Evolutionary conservation across 1,140 invertebrate genomes (phyloP).

Genomic region (Mercenaria mercenaria): DNA sequence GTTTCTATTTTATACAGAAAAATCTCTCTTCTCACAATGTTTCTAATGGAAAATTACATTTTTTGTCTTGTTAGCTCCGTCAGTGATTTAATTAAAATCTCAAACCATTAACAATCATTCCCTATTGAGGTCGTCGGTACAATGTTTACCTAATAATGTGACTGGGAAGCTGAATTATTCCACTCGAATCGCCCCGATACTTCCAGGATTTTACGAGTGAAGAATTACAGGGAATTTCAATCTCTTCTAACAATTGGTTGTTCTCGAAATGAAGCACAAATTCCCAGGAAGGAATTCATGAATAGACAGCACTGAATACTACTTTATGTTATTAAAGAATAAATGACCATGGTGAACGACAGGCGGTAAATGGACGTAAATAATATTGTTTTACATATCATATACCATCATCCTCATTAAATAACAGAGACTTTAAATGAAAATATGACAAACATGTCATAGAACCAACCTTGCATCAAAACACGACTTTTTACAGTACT

Average conservation of each 20-base stretch:
- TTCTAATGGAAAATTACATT: constrained; percentile 21
- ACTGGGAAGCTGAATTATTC: constrained; percentile 48
- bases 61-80: constrained; percentile 20
- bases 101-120: constrained; percentile 23
- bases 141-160: constrained; percentile 46
- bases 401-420: background rate
- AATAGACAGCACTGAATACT: background rate
- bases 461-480: no score
- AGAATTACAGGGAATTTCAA: constrained; percentile 57
- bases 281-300: constrained; percentile 18
- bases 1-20: background rate
- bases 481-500: no score
- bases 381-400: background rate
- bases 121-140: constrained; percentile 5
- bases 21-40: background rate
- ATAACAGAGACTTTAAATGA: background rate
- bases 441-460: no score
- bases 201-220: constrained; percentile 53
- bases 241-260: constrained; percentile 19
- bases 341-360: constrained; percentile 1
- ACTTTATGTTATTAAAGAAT: constrained; percentile 5
- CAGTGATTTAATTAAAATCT: constrained; percentile 36
- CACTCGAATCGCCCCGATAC: constrained; percentile 20
- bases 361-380: background rate
- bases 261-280: constrained; percentile 42